A percentile compares a stretch with the other conserved stretches of the same genome.
Evolutionary conservation across 2,888 invertebrate genomes (phyloP).

Genomic region (Cyclophora albipunctata): DNA sequence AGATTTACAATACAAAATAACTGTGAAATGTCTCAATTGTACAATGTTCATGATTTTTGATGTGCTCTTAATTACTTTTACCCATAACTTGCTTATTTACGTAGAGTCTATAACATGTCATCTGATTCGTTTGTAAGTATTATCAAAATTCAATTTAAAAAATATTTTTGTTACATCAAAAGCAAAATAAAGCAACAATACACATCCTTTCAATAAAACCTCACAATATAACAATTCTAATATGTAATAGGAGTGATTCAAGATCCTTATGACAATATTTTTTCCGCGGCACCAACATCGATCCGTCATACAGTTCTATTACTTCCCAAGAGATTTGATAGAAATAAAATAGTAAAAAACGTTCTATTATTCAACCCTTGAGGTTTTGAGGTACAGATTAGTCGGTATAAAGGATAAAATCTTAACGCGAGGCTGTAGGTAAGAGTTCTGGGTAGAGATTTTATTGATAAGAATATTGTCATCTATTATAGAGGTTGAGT

Average conservation of each 20-base stretch:
- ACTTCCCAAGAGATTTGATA: conserved; percentile 41
- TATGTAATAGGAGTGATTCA: conserved; percentile 22
- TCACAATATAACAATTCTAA: conserved; percentile 23
- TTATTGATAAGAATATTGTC: conserved; percentile 61
- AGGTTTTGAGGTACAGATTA: conserved; percentile 57
- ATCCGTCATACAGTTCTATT: conserved; percentile 58
- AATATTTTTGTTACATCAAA: too few species aligned
- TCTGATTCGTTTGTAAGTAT: too few species aligned
- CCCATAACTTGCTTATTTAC: too few species aligned
- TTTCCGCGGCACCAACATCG: conserved; percentile 36
- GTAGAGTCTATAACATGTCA: too few species aligned
- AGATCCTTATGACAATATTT: conserved; percentile 32
- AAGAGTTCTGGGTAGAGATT: conserved; percentile 62
- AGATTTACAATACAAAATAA: too few species aligned
- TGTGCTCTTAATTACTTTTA: too few species aligned
- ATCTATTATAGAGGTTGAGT: conserved; percentile 47
- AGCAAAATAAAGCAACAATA: too few species aligned
- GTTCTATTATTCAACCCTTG: conserved; percentile 65
- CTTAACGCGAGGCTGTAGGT: conserved; percentile 60
- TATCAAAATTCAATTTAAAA: too few species aligned
- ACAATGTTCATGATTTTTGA: too few species aligned
- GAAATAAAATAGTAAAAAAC: conserved; percentile 57
- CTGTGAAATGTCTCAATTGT: too few species aligned
- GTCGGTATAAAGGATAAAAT: conserved; percentile 66
- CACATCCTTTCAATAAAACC: conserved; percentile 13